These are phyloP conservation scores for Drosophila testacea DNA, from an alignment of 2,888 invertebrate genomes.

Conservation along the genomic window DNA sequence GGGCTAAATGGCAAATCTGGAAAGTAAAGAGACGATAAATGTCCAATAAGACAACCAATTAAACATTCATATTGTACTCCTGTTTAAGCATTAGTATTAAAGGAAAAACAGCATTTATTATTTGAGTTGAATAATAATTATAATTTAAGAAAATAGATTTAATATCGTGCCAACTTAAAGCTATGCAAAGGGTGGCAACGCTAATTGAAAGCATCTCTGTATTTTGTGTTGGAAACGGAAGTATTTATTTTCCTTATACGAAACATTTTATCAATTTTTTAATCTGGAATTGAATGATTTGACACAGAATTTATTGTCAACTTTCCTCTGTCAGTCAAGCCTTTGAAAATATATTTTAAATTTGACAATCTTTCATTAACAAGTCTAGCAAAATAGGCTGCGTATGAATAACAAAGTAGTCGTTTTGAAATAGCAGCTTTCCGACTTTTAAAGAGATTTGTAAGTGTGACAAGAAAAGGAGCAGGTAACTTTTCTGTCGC, in stretches of 20 bases:
- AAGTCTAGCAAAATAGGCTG: too few relatives aligned
- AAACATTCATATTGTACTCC: too few relatives aligned
- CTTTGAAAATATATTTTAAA: too few relatives aligned
- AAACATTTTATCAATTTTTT: too few relatives aligned
- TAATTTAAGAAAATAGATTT: too few relatives aligned
- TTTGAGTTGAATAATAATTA: background rate
- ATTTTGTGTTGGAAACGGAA: background rate
- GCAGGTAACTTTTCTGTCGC: slow-evolving; percentile 16
- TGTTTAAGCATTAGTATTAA: background rate
- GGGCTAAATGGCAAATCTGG: background rate
- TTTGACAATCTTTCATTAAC: too few relatives aligned
- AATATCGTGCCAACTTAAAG: background rate
- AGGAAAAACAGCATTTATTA: background rate
- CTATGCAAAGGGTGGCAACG: background rate
- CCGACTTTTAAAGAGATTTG: background rate
- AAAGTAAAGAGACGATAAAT: background rate
- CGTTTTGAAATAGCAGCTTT: background rate
- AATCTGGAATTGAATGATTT: too few relatives aligned
- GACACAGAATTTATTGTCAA: too few relatives aligned
- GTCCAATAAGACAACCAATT: background rate
- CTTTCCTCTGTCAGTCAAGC: too few relatives aligned
- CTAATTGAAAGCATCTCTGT: background rate
- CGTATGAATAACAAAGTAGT: background rate
- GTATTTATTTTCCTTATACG: background rate
- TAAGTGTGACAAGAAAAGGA: background rate